Base-by-base conservation (phyloP, 2,113 vertebrate species). In the Nipponia nippon region DNA sequence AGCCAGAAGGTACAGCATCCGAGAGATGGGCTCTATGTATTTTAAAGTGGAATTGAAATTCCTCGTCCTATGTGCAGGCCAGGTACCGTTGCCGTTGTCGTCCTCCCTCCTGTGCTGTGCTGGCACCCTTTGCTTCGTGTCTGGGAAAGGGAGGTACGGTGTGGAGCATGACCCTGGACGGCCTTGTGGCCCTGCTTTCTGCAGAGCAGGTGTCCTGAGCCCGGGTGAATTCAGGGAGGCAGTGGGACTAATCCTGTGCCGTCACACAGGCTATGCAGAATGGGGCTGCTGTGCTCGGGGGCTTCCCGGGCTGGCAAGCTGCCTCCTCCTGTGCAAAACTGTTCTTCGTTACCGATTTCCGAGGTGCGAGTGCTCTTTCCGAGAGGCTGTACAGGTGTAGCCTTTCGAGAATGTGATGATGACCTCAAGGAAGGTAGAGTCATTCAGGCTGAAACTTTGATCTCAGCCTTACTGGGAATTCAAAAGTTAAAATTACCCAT, bases 31-130 rank as follows among this genome's bases (percentile, higher is more conserved):
- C 9, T 42, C 62, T 53, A 0, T 34, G 13, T 9, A 4, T 63
- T 36, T 63, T 42, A 14, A 70, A 21, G 30, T 16, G 11, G 44
- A 53, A 10, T 10, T 70, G 73, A 59, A 75, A 42, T 34, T 42
- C n/a, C 34, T 44, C 0, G 0, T 49, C 9, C 5, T 42, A 6
- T 0, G 0, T 21, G 47, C 0, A 0, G 23, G 20, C 72, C 11
- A 13, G 50, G 29, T 69, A 14, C 23, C 0, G 2, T 29, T 91
- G 40, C 66, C 17, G 1, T 46, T 46, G 62, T 50, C 34, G 7
- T 44, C 16, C 25, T 58, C 21, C 26, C 7, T 62, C 66, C 1
- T 3, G 11, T 0, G 1, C n/a, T 55, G 6, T n/a, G 52, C 14
- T 52, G 56, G 34, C 20, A 27, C 1, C 0, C 11, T 53, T 10